Conservation (phyloP, 2,113 vertebrate genomes). For the Microtus montanus region DNA sequence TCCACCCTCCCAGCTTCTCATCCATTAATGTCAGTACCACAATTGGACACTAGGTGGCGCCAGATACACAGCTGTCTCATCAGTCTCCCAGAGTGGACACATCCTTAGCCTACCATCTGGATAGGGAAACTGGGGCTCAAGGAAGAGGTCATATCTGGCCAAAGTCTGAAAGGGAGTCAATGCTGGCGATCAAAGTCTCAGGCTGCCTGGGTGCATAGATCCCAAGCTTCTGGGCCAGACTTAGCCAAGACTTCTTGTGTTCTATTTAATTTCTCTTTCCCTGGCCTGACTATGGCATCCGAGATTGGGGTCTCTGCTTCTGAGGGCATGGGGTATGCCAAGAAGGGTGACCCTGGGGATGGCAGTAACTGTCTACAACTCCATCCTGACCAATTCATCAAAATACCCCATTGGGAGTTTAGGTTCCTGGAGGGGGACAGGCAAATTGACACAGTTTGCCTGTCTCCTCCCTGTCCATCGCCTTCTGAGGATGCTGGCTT, state of each 20-base stretch:
- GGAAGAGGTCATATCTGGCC: not conserved
- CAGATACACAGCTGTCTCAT: rapidly evolving
- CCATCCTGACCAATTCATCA: not conserved
- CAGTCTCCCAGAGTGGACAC: not conserved
- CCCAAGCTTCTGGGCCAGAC: not conserved
- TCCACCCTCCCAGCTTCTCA: no score
- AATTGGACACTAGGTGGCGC: not conserved
- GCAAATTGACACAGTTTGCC: rapidly evolving
- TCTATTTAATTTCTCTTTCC: rapidly evolving
- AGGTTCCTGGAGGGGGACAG: not conserved
- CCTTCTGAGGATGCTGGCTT: not conserved
- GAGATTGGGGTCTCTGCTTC: not conserved
- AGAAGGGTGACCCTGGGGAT: not conserved
- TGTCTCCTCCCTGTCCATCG: rapidly evolving
- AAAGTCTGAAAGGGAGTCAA: not conserved
- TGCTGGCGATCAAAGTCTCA: not conserved
- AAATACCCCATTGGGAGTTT: not conserved
- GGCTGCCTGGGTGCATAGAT: not conserved
- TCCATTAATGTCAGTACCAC: not conserved
- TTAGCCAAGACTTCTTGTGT: rapidly evolving
- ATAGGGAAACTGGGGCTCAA: not conserved
- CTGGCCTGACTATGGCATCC: not conserved
- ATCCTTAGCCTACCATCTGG: not conserved
- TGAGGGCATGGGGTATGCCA: no score
- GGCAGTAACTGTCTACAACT: not conserved